These are phyloP conservation scores for Hippocampus barbouri DNA, from an alignment of 2,113 vertebrate species.

Conservation along the genomic window DNA sequence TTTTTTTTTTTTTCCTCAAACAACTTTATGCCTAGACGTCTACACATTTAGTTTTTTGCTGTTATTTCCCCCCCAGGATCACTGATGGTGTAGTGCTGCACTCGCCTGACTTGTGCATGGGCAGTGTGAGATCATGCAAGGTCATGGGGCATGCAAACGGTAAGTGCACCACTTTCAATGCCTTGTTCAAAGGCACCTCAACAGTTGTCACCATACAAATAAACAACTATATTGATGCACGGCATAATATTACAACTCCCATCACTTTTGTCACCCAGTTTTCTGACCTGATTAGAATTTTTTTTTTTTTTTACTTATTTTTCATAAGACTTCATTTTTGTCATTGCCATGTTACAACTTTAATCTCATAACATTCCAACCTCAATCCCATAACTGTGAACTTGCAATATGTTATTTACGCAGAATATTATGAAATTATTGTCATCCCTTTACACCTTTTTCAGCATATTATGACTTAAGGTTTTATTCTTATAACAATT, in stretches of 20 bases:
- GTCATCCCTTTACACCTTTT: background rate
- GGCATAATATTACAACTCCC: background rate
- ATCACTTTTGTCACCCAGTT: no score
- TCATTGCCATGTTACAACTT: background rate
- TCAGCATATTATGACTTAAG: background rate
- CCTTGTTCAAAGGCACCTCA: background rate
- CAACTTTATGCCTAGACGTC: no score
- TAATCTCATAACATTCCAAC: background rate
- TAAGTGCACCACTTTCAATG: no score
- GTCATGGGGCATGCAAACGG: no score
- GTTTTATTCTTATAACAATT: background rate
- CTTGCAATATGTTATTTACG: no score
- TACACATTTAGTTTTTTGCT: no score
- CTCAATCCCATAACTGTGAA: no score
- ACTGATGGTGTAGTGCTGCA: no score
- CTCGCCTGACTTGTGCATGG: no score
- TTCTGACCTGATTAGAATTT: background rate
- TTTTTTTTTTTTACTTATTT: background rate
- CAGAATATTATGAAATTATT: background rate
- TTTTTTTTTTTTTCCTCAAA: no score
- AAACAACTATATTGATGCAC: background rate
- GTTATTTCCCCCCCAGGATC: no score
- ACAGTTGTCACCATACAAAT: background rate
- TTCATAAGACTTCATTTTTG: background rate
- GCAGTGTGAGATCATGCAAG: no score